These are phyloP conservation scores for Miichthys miiuy DNA, from an alignment of 2,797 vertebrate genomes.

Conservation along the genomic window DNA sequence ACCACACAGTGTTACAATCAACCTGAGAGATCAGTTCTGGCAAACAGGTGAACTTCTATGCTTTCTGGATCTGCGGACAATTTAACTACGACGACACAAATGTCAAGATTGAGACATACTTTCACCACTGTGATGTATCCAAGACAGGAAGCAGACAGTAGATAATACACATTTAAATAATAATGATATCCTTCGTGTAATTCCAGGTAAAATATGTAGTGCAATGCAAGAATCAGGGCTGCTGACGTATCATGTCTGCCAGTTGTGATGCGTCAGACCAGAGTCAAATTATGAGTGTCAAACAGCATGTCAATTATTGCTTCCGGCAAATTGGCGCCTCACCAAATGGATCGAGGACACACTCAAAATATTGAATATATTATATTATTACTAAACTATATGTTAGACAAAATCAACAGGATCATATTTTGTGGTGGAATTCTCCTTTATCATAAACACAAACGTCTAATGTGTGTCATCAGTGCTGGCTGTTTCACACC, in stretches of 20 bases:
- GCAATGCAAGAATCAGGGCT: slow-evolving; percentile 43
- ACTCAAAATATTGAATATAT: slow-evolving; percentile 18
- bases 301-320: slow-evolving; percentile 62
- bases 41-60: neutral
- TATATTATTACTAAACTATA: neutral
- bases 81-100: neutral
- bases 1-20: neutral
- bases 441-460: slow-evolving; percentile 16
- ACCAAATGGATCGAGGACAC: slow-evolving; percentile 14
- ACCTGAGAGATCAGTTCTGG: neutral
- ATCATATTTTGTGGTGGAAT: slow-evolving; percentile 10
- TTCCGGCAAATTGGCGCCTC: slow-evolving; percentile 51
- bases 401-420: slow-evolving; percentile 8
- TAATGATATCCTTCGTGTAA: slow-evolving; percentile 31
- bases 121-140: neutral
- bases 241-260: slow-evolving; percentile 57
- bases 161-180: slow-evolving; percentile 18
- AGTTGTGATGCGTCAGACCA: slow-evolving; percentile 50
- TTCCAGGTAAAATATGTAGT: slow-evolving; percentile 47
- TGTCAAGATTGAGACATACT: neutral
- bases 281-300: slow-evolving; percentile 63
- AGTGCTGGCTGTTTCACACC: slow-evolving; percentile 19
- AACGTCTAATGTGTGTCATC: slow-evolving; percentile 17
- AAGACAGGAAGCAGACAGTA: slow-evolving; percentile 22
- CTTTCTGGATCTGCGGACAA: neutral